Evolutionary conservation across 1,140 invertebrate genomes (phyloP), one percentile per base, ranked within the genome.

Genomic region (Paracyclopina nana): DNA sequence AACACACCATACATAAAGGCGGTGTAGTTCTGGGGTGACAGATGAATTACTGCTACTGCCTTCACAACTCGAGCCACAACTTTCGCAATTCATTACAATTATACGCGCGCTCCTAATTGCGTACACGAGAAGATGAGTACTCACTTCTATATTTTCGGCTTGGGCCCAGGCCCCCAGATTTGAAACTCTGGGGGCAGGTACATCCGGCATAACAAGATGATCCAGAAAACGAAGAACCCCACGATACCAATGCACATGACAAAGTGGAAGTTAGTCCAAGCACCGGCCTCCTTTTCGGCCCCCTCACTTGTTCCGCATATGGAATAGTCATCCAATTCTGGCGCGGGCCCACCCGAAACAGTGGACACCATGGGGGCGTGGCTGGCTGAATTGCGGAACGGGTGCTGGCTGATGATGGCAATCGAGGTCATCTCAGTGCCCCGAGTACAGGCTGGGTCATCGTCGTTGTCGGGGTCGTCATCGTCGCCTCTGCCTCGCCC

Each of bases 191-290:
- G 34, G 3, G 34, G 34, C 34, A 38, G 34, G 34, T 38, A 38
- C 34, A 38, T 38, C 20, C 20, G 14, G 14, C 34, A n/a, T 20
- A 49, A 30, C 11, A 49, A 27, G 16, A 49, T 18, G 34, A 49
- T 30, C 46, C 46, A 49, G 29, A 49, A 49, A 11, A 49, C 46
- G 26, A 49, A 31, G 46, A 49, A 49, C 14, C 46, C 46, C 24
- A 27, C 28, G 29, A 49, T 49, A 27, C 46, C 46, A 27, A 49
- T 18, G 26, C 46, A 49, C 24, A 49, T 27, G 11, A 49, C 46
- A 22, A 27, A 49, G 28, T 49, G 46, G 30, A 49, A 49, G 26
- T 49, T 49, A 6, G 46, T 49, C 46, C 46, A 49, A n/a, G n/a
- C n/a, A n/a, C n/a, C n/a, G n/a, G n/a, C n/a, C n/a, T n/a, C n/a